Conservation (phyloP, 2,797 vertebrate genomes). For the Novumbra hubbsi region DNA sequence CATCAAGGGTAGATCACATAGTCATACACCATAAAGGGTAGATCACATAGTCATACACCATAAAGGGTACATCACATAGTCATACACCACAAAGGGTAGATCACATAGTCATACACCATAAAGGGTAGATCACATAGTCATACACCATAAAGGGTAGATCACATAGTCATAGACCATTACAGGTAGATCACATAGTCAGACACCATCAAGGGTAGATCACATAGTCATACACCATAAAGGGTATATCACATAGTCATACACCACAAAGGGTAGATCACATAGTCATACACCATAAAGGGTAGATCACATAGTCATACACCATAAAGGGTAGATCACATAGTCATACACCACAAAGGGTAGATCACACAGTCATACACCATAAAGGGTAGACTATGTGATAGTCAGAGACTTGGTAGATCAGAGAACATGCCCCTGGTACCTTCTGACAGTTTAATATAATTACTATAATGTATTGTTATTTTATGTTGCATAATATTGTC, state of each 20-base stretch:
- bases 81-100: not conserved
- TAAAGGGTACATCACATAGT: not conserved
- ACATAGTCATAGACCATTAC: not conserved
- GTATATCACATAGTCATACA: too few relatives aligned
- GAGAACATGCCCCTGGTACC: not conserved
- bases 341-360: too few relatives aligned
- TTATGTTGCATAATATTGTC: not conserved
- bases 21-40: not conserved
- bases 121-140: not conserved
- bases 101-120: not conserved
- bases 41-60: not conserved
- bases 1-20: not conserved
- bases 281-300: too few relatives aligned
- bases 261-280: too few relatives aligned
- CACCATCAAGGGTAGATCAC: too few relatives aligned
- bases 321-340: constrained; percentile 68
- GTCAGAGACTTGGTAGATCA: too few relatives aligned
- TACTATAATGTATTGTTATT: not conserved
- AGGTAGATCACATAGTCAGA: too few relatives aligned
- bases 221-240: too few relatives aligned
- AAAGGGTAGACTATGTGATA: too few relatives aligned
- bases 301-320: constrained; percentile 77
- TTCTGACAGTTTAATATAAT: constrained; percentile 1
- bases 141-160: not conserved
- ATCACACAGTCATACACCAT: too few relatives aligned